Evolutionary conservation across 2,797 vertebrate genomes (phyloP).

Genomic region (Gephyroberyx darwinii): DNA sequence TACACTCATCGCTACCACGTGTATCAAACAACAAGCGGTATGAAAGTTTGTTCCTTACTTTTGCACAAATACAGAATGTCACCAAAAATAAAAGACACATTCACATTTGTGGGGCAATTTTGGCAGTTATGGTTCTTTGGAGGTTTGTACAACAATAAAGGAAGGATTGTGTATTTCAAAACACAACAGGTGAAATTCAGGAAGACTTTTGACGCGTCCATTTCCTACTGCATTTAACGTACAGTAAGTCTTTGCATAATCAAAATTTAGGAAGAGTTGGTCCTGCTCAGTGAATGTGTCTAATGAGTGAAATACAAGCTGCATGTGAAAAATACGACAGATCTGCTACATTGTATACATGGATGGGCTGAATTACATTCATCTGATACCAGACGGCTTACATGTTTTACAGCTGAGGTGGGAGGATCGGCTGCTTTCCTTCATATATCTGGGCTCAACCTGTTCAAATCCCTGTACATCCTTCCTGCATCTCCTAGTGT

Average conservation of each 20-base stretch:
- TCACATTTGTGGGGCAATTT: conserved; percentile 64
- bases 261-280: conserved; percentile 60
- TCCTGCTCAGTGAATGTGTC: conserved; percentile 47
- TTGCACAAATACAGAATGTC: conserved; percentile 58
- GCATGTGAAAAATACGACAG: conserved; percentile 48
- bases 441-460: conserved; percentile 14
- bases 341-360: conserved; percentile 67
- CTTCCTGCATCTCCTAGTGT: conserved; percentile 6
- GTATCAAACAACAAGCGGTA: conserved; percentile 72
- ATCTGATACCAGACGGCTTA: conserved; percentile 53
- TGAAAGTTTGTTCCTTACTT: conserved; percentile 53
- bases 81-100: conserved; percentile 61
- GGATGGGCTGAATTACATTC: conserved; percentile 46
- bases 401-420: conserved; percentile 34
- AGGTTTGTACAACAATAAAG: conserved; percentile 54
- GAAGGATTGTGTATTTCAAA: conserved; percentile 51
- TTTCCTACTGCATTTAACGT: conserved; percentile 37
- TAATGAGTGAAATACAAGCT: conserved; percentile 37
- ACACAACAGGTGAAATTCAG: conserved; percentile 54
- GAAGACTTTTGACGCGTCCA: conserved; percentile 70
- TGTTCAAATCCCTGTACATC: conserved; percentile 15
- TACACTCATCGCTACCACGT: conserved; percentile 39
- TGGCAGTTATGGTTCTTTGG: conserved; percentile 76
- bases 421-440: conserved; percentile 20
- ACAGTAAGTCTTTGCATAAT: conserved; percentile 73